A percentile compares a stretch with the other conserved stretches of the same genome.
phyloP scores from a whole-genome alignment of 2,888 invertebrate species.

The Rotaria socialis region DNA sequence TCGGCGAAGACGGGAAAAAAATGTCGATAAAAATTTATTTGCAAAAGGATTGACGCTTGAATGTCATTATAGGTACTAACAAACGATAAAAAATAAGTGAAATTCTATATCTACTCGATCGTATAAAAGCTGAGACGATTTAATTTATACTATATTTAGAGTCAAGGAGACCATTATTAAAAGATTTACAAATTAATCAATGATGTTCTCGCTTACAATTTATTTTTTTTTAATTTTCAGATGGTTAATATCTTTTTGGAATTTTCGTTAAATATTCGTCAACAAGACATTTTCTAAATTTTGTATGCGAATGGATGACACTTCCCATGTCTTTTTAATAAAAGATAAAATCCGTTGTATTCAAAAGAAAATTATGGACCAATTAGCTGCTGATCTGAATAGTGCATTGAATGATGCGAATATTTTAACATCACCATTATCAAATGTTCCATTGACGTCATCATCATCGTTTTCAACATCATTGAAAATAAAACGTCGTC shows the following conservation, averaged over 20 bases:
- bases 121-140: no score
- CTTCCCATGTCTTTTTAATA: neutral
- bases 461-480: neutral
- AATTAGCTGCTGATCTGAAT: slow-evolving; percentile 18
- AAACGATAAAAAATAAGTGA: no score
- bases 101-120: no score
- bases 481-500: neutral
- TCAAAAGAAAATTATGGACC: slow-evolving; percentile 31
- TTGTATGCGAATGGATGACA: neutral
- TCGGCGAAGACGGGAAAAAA: no score
- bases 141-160: no score
- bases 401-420: slow-evolving; percentile 8
- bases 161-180: no score
- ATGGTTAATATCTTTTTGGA: neutral
- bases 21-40: no score
- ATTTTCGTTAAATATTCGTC: neutral
- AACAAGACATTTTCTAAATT: neutral
- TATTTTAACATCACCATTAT: neutral
- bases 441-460: neutral
- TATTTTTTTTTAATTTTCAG: neutral
- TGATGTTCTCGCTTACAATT: no score
- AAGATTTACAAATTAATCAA: no score
- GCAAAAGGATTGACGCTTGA: no score
- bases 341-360: slow-evolving; percentile 4
- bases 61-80: no score